Evolutionary conservation across 2,888 invertebrate species (phyloP).

Genomic region (Acleris literana): DNA sequence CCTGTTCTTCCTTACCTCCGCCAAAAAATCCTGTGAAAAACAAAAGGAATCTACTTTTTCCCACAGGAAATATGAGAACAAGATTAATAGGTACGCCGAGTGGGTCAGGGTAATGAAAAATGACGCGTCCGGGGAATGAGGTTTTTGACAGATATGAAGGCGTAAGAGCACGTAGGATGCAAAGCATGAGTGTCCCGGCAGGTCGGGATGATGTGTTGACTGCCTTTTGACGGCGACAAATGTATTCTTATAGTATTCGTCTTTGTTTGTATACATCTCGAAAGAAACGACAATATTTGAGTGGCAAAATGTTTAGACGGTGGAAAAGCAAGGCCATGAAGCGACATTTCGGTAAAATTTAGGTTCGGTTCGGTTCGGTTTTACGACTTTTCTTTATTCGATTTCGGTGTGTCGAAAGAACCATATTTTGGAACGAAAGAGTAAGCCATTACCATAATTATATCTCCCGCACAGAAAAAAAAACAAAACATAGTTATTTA

Average conservation of each 20-base stretch:
- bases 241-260: neutral
- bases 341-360: too few relatives aligned
- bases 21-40: slow-evolving; percentile 41
- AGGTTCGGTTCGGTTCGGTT: too few relatives aligned
- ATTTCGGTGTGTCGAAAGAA: too few relatives aligned
- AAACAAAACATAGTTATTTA: too few relatives aligned
- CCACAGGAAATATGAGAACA: slow-evolving; percentile 64
- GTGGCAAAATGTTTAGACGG: too few relatives aligned
- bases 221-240: neutral
- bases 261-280: too few relatives aligned
- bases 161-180: slow-evolving; percentile 23
- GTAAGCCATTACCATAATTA: too few relatives aligned
- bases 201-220: slow-evolving; percentile 4
- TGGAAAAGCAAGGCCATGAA: too few relatives aligned
- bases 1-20: slow-evolving; percentile 12
- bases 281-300: too few relatives aligned
- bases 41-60: slow-evolving; percentile 40
- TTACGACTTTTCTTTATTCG: too few relatives aligned
- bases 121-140: slow-evolving; percentile 43
- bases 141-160: slow-evolving; percentile 43
- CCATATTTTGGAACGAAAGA: too few relatives aligned
- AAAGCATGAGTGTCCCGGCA: slow-evolving; percentile 20
- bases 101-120: slow-evolving; percentile 58
- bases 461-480: too few relatives aligned
- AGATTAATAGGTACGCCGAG: slow-evolving; percentile 59